phyloP scores from a whole-genome alignment of 2,113 vertebrate species.

The Prietella phreatophila region DNA sequence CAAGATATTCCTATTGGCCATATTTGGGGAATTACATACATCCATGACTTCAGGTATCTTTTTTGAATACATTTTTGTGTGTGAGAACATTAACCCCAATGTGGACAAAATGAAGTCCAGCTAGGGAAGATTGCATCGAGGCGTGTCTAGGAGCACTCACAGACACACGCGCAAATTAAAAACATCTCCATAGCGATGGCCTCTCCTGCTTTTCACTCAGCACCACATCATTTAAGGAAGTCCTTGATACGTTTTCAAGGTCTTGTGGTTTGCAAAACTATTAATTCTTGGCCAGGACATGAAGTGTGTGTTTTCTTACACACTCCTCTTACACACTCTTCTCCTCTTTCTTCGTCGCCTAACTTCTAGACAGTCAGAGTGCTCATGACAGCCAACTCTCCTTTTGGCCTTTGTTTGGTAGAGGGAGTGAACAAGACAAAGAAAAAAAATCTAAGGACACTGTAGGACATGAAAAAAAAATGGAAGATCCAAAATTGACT shows the following conservation, averaged over 20 bases:
- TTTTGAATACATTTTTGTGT: constrained; percentile 42
- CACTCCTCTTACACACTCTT: constrained; percentile 47
- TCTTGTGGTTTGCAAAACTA: constrained; percentile 77
- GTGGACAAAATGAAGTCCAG: constrained; percentile 44
- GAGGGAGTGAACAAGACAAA: background rate
- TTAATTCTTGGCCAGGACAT: constrained; percentile 76
- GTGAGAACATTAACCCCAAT: background rate
- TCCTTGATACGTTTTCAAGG: constrained; percentile 75
- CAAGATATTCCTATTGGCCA: constrained; percentile 65
- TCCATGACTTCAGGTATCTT: constrained; percentile 58
- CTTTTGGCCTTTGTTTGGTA: constrained; percentile 20
- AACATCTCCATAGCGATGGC: constrained; percentile 55
- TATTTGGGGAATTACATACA: constrained; percentile 63
- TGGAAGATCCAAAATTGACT: background rate
- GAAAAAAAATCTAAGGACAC: background rate
- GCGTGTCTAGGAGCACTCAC: constrained; percentile 37
- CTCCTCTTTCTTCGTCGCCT: constrained; percentile 52
- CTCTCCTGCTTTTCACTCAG: constrained; percentile 81
- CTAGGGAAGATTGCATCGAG: constrained; percentile 53
- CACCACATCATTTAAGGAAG: constrained; percentile 79
- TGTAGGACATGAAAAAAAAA: background rate
- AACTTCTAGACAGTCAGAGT: constrained; percentile 36
- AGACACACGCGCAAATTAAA: constrained; percentile 44
- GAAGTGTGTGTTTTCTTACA: constrained; percentile 57
- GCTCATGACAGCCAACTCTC: constrained; percentile 51